Evolutionary conservation across 2,113 vertebrate genomes (phyloP).

Genomic region (Oryzias curvinotus): DNA sequence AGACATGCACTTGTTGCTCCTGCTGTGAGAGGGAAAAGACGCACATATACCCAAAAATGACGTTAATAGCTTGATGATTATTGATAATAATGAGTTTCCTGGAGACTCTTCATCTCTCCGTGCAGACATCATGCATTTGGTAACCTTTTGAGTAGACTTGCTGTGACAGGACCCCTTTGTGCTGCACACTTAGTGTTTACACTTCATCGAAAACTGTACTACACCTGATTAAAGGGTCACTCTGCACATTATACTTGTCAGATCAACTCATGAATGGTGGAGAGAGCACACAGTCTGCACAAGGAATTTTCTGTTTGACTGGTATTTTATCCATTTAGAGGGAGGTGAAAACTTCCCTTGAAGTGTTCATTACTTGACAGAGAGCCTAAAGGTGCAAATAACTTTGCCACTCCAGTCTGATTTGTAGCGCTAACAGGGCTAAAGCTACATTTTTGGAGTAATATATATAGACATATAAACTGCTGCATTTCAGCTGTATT

Average conservation of each 20-base stretch:
- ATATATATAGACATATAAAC: neutral
- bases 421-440: neutral
- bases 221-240: neutral
- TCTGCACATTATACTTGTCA: constrained; percentile 3
- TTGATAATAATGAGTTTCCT: constrained; percentile 4
- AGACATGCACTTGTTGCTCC: constrained; percentile 3
- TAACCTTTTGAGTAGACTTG: neutral
- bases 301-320: neutral
- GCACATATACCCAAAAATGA: constrained; percentile 23
- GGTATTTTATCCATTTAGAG: neutral
- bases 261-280: neutral
- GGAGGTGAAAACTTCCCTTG: neutral
- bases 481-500: too few relatives aligned
- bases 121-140: neutral
- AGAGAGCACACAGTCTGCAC: neutral
- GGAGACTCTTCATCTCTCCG: neutral
- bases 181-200: neutral
- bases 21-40: neutral
- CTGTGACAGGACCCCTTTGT: neutral
- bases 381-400: neutral
- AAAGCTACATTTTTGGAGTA: neutral
- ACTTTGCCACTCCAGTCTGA: neutral
- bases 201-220: neutral
- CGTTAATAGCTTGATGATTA: constrained; percentile 20
- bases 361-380: neutral